Percentiles rank a stretch among this genome's conserved stretches.
These are phyloP conservation scores for Cactoblastis cactorum DNA, from an alignment of 2,888 invertebrate species.

Conservation along the genomic window DNA sequence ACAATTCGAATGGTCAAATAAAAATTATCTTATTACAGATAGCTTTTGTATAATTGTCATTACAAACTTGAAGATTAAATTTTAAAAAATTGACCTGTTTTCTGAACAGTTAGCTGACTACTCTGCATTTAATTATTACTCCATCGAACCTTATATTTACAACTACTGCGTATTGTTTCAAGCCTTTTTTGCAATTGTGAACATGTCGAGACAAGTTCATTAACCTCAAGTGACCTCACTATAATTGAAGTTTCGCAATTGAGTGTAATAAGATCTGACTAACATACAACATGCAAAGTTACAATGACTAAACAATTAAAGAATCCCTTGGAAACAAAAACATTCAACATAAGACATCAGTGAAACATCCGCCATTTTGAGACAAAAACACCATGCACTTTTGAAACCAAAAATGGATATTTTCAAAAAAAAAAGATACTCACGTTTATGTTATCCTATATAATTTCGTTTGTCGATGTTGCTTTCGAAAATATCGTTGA, in stretches of 20 bases:
- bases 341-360: slow-evolving; percentile 38
- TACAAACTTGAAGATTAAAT: too few species aligned
- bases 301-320: slow-evolving; percentile 12
- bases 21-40: too few species aligned
- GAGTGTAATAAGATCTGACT: neutral
- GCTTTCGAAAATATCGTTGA: slow-evolving; percentile 26
- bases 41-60: too few species aligned
- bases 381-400: slow-evolving; percentile 22
- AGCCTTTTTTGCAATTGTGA: slow-evolving; percentile 12
- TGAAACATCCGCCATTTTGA: slow-evolving; percentile 62
- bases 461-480: slow-evolving; percentile 22
- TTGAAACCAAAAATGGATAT: slow-evolving; percentile 4
- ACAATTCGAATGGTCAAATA: too few species aligned
- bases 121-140: too few species aligned
- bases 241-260: neutral
- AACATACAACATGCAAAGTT: neutral
- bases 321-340: slow-evolving; percentile 36
- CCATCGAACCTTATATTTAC: too few species aligned
- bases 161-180: too few species aligned
- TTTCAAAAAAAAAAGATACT: slow-evolving; percentile 34
- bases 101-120: too few species aligned
- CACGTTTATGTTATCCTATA: slow-evolving; percentile 44
- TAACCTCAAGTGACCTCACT: slow-evolving; percentile 41
- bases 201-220: slow-evolving; percentile 61
- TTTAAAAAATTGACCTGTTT: too few species aligned